These are phyloP conservation scores for Mustela erminea DNA, from an alignment of 2,797 vertebrate species.

Conservation along the genomic window DNA sequence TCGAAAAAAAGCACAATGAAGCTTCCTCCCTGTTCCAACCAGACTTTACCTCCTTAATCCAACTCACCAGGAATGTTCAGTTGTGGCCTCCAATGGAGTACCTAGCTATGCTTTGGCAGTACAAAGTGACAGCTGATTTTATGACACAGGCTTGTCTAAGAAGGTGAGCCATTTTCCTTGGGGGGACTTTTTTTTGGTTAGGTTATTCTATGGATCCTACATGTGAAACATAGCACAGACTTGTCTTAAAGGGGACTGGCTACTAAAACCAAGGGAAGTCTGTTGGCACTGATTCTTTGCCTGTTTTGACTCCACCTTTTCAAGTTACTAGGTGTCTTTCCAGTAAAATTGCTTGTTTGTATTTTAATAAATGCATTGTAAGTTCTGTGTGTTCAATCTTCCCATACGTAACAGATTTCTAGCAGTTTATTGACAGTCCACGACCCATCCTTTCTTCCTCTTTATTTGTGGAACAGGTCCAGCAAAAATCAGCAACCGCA, in stretches of 20 bases:
- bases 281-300: background rate
- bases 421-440: background rate
- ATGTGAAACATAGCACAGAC: background rate
- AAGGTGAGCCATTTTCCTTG: slow-evolving; percentile 81
- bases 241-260: background rate
- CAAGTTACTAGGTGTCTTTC: background rate
- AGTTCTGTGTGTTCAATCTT: background rate
- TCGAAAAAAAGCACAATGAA: slow-evolving; percentile 82
- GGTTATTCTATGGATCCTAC: background rate
- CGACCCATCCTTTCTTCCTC: background rate
- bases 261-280: background rate
- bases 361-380: background rate
- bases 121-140: slow-evolving; percentile 92
- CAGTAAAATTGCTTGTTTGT: background rate
- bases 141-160: slow-evolving; percentile 80
- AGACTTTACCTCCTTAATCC: slow-evolving; percentile 88
- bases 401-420: background rate
- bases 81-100: slow-evolving; percentile 96
- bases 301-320: background rate
- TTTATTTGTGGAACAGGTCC: slow-evolving; percentile 87
- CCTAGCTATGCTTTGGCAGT: slow-evolving; percentile 94
- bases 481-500: slow-evolving; percentile 84
- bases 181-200: background rate
- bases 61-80: slow-evolving; percentile 91
- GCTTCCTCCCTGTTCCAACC: slow-evolving; percentile 63